These are phyloP conservation scores for Nothura maculosa DNA, from an alignment of 2,797 vertebrate species.

Conservation along the genomic window DNA sequence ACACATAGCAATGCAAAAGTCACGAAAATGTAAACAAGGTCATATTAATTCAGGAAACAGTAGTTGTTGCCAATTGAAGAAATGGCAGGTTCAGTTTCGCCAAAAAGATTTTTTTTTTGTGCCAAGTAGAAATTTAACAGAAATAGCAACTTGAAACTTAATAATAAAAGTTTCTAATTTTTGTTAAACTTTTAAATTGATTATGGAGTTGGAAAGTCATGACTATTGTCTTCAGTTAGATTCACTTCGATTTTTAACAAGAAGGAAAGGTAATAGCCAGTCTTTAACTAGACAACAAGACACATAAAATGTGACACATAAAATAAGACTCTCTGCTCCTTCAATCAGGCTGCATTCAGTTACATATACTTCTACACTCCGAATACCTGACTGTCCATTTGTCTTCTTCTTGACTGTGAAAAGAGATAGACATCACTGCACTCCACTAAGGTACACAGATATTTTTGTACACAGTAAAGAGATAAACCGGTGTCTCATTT, in stretches of 20 bases:
- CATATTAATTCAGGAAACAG: not conserved
- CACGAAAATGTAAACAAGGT: not conserved
- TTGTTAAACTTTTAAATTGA: not conserved
- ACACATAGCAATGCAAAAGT: not conserved
- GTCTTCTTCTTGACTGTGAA: not conserved
- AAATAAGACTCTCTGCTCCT: not conserved
- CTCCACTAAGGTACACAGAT: not conserved
- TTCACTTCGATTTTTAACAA: not conserved
- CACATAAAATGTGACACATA: not conserved
- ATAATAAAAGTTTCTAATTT: not conserved
- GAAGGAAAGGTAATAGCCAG: not conserved
- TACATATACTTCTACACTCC: not conserved
- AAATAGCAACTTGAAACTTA: not conserved
- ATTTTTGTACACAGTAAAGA: not conserved
- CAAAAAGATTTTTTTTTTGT: not conserved
- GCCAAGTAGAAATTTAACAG: not conserved
- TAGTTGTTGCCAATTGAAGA: not conserved
- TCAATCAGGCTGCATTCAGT: not conserved
- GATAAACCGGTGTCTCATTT: not conserved
- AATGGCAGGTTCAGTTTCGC: not conserved
- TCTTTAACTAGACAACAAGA: not conserved
- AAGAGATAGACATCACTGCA: not conserved
- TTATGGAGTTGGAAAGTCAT: not conserved
- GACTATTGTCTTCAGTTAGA: not conserved
- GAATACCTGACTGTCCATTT: not conserved